Base-by-base conservation (phyloP, 1,140 invertebrate species). In the Coelopa frigida region DNA sequence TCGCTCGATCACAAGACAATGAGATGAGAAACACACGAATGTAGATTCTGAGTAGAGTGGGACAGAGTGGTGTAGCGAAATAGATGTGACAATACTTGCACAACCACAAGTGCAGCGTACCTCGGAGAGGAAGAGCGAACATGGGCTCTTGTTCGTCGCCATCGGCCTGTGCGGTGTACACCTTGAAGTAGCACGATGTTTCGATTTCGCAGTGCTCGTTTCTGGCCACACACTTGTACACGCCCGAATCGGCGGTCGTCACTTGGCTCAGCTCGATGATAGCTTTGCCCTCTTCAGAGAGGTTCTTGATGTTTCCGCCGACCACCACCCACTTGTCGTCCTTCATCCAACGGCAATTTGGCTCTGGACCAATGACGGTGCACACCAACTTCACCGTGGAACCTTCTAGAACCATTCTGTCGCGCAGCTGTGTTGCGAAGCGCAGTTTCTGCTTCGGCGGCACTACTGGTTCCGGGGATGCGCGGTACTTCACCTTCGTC, bases 281-380 rank as follows among this genome's bases (percentile, higher is more conserved):
- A 46, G 67, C 57, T 54, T 65, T 68, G 48, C 56, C 60, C 45
- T 66, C 63, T 23, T 64, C 61, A 12, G 63, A 59, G 0, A 60
- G 46, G 39, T 68, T 69, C 26, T 58, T 59, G 0, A 69, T 26
- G 14, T 58, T 63, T 4, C 58, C 61, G 7, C 56, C 52, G 26
- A 58, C 53, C 10, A 49, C 43, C 8, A 70, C 32, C 56, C 60
- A 70, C 44, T 78, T 65, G 5, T 82, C 83, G 61, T 93, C 83
- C 61, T 87, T 92, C 44, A 82, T 84, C 89, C 90, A 96, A 46
- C 82, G 79, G 2, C 94, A 74, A 31, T 75, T 77, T 3, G 89
- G 85, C 49, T 86, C 82, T 0, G 88, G 66, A 21, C 87, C 87
- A 54, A 94, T 77, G 1, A 95, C 80, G 32, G 85, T 85, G 58